These are phyloP conservation scores for Bombus polaris DNA, from an alignment of 1,140 invertebrate genomes.

Conservation along the genomic window DNA sequence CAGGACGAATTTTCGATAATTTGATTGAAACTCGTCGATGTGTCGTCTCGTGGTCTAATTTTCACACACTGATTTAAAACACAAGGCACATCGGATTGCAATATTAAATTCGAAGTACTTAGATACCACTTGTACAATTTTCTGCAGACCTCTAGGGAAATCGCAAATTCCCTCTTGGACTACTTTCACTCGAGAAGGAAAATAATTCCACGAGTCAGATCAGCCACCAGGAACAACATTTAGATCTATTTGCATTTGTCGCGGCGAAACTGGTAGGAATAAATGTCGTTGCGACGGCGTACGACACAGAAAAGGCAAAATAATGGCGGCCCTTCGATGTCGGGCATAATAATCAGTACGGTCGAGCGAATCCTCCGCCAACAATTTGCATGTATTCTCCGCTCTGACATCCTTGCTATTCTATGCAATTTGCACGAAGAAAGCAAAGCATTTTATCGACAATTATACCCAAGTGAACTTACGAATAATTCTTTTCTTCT, in stretches of 20 bases:
- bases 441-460: constrained; percentile 12
- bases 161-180: background rate
- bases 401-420: background rate
- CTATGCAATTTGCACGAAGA: background rate
- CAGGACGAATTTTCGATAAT: too few species aligned
- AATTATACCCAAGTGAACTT: background rate
- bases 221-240: background rate
- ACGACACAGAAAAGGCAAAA: constrained; percentile 27
- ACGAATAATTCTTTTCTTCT: background rate
- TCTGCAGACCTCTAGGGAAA: background rate
- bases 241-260: constrained; percentile 14
- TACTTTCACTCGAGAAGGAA: background rate
- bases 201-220: background rate
- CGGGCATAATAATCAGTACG: constrained; percentile 30
- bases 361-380: constrained; percentile 6
- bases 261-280: background rate
- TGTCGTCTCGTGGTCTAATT: too few species aligned
- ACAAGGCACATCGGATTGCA: background rate
- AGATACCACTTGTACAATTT: background rate
- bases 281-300: background rate
- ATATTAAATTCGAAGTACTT: background rate
- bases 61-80: background rate
- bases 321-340: constrained; percentile 36
- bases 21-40: too few species aligned
- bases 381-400: constrained; percentile 8